Conservation (phyloP, 1,140 invertebrate species). For the Microvelia longipes region DNA sequence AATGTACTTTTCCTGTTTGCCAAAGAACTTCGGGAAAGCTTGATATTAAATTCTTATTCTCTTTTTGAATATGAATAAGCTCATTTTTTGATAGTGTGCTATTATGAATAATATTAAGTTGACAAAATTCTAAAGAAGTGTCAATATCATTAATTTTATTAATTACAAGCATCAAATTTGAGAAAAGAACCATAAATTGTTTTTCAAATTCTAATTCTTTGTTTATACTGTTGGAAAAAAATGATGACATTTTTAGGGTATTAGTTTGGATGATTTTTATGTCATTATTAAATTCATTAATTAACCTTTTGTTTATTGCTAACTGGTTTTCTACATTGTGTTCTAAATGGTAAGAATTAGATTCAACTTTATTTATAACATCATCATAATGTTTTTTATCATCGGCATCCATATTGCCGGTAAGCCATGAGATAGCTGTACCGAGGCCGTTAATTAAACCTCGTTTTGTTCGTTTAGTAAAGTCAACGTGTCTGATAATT, state of each 20-base stretch:
- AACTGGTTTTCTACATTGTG: not conserved
- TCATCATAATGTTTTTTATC: slow-evolving; percentile 5
- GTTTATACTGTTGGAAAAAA: not conserved
- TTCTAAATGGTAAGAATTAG: not conserved
- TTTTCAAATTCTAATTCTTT: not conserved
- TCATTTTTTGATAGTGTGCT: not conserved
- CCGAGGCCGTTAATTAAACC: not conserved
- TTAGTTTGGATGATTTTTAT: not conserved
- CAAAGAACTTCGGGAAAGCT: not conserved
- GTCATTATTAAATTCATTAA: slow-evolving; percentile 1
- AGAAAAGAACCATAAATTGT: not conserved
- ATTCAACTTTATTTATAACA: not conserved
- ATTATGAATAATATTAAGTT: not conserved
- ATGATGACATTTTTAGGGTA: not conserved
- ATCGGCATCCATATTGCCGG: not conserved
- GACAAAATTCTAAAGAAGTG: slow-evolving; percentile 1
- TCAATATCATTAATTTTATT: not conserved
- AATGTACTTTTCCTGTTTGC: slow-evolving; percentile 1
- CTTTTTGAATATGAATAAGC: not conserved
- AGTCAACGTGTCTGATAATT: not conserved
- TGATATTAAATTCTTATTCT: not conserved
- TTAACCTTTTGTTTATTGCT: not conserved
- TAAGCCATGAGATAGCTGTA: not conserved
- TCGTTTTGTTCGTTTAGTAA: not conserved
- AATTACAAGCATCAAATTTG: not conserved